phyloP scores from a whole-genome alignment of 2,888 invertebrate genomes.

The Amphipoea oculea region DNA sequence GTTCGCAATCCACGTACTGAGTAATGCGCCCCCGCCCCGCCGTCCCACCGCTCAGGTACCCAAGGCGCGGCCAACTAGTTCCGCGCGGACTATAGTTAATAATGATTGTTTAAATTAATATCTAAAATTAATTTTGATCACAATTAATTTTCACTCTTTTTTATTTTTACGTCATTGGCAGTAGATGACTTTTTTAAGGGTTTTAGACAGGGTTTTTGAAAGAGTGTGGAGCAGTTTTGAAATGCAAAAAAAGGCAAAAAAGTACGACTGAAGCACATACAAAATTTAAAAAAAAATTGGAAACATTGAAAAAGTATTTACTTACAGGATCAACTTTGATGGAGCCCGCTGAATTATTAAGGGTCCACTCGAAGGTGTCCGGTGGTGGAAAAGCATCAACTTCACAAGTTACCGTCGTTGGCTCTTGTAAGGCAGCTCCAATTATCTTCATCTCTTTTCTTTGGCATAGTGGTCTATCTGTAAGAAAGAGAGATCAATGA shows the following conservation, averaged over 20 bases:
- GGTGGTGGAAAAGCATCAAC: conserved; percentile 96
- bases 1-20: too few relatives aligned
- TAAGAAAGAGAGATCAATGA: conserved; percentile 47
- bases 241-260: not conserved
- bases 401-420: conserved; percentile 94
- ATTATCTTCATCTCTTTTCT: conserved; percentile 95
- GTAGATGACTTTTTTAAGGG: not conserved
- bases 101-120: too few relatives aligned
- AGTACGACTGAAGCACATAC: not conserved
- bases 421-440: conserved; percentile 95
- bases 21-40: too few relatives aligned
- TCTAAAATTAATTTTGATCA: not conserved
- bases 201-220: not conserved
- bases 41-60: too few relatives aligned
- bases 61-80: too few relatives aligned
- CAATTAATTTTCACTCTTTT: not conserved
- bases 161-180: not conserved
- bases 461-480: conserved; percentile 96
- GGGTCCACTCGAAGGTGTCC: conserved; percentile 96
- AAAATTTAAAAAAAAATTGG: not conserved
- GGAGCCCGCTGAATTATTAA: conserved; percentile 96
- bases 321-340: conserved; percentile 92
- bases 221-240: not conserved
- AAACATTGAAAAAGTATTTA: not conserved
- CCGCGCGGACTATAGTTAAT: too few relatives aligned